phyloP scores from a whole-genome alignment of 2,797 vertebrate genomes.

The Phataginus tricuspis region DNA sequence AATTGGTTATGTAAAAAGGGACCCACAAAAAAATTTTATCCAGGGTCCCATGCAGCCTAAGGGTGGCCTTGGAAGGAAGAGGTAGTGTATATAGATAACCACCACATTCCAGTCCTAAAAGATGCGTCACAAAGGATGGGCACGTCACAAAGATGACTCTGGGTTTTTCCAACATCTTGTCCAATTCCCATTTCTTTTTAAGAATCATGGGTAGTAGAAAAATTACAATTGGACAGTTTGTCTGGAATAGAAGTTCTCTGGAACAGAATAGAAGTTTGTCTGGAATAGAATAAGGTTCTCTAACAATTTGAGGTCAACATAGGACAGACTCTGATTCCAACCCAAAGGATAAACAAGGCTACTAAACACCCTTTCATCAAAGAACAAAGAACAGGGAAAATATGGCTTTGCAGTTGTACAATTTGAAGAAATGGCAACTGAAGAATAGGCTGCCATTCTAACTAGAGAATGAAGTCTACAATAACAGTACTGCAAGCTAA shows the following conservation, averaged over 20 bases:
- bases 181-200: background rate
- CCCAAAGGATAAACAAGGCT: background rate
- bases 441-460: background rate
- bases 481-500: background rate
- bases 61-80: background rate
- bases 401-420: background rate
- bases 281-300: background rate
- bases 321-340: background rate
- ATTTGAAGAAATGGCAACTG: background rate
- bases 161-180: background rate
- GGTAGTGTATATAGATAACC: fast-evolving
- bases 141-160: background rate
- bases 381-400: background rate
- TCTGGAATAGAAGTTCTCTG: no score
- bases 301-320: background rate
- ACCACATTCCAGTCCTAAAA: background rate
- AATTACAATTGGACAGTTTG: background rate
- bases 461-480: background rate
- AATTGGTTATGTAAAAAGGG: background rate
- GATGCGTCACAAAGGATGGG: background rate
- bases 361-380: background rate
- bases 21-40: background rate
- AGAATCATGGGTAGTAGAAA: background rate
- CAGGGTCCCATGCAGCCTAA: background rate
- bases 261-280: background rate